These are phyloP conservation scores for Melipona bicolor DNA, from an alignment of 2,888 invertebrate genomes.

Conservation along the genomic window DNA sequence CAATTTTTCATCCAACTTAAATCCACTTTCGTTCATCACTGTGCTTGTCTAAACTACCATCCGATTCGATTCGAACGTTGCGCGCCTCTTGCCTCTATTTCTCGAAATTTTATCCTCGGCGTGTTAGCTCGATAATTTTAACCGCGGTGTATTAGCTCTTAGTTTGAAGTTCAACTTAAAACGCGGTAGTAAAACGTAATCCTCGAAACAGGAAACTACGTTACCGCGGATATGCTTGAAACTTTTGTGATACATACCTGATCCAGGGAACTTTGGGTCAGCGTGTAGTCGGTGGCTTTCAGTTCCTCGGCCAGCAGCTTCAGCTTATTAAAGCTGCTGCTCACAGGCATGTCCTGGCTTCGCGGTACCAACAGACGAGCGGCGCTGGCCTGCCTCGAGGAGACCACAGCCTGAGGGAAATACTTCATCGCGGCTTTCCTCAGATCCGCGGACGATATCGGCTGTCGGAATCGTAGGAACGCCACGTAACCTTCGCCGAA, in stretches of 20 bases:
- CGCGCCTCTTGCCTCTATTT: neutral
- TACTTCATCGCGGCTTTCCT: slow-evolving; percentile 79
- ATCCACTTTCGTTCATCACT: too few species aligned
- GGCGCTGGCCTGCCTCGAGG: slow-evolving; percentile 83
- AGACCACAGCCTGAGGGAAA: slow-evolving; percentile 83
- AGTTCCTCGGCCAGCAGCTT: slow-evolving; percentile 84
- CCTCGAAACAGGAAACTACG: too few species aligned
- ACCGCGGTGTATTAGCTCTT: neutral
- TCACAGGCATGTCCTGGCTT: slow-evolving; percentile 83
- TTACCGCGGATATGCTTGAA: neutral
- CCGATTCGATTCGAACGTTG: neutral
- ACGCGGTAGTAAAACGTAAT: neutral
- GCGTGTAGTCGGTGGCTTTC: slow-evolving; percentile 86
- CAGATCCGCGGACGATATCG: slow-evolving; percentile 76
- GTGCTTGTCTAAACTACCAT: too few species aligned
- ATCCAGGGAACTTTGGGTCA: slow-evolving; percentile 87
- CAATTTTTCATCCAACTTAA: too few species aligned
- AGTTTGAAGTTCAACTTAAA: neutral
- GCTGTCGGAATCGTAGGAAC: slow-evolving; percentile 81
- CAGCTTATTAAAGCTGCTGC: slow-evolving; percentile 85
- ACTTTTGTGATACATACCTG: slow-evolving; percentile 83
- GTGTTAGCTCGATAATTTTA: neutral
- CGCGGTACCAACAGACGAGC: slow-evolving; percentile 85
- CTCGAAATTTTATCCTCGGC: neutral
- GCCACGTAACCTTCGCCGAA: slow-evolving; percentile 87